Evolutionary conservation across 1,140 invertebrate species (phyloP), one percentile per base, ranked within the genome.

Genomic region (Trichonephila clavata): DNA sequence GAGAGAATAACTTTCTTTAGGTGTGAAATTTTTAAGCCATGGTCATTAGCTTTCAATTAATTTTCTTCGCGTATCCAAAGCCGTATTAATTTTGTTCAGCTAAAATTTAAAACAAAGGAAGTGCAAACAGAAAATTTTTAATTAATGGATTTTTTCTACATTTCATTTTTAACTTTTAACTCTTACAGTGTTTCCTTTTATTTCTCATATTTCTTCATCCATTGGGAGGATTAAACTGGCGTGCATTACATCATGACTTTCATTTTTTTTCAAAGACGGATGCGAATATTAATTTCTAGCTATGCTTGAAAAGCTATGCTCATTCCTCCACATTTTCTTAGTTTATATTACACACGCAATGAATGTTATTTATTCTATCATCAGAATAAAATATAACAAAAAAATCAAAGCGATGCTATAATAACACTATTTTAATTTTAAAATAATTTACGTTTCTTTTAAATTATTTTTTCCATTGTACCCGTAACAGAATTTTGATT

Each of bases 31-130:
- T 27, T 77, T 32, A 77, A 39, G 20, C 71, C 71, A 68, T 18
- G 71, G 71, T 77, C 27, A 27, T 77, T 77, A 77, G 27, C 27
- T 77, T 77, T 39, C 71, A 77, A 77, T 77, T 77, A 77, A 77
- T 77, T 77, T 77, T 77, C 71, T 77, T 77, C 27, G 32, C 3
- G 3, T 16, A 32, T 18, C 10, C 13, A 77, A 77, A 39, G 16
- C 71, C 27, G 7, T 32, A 77, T 77, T 77, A 39, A 77, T 77
- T 77, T 32, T 32, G 27, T 32, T 77, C 32, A 27, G 14, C 32
- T 77, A 77, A 77, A 39, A 20, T 77, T 27, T 77, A 32, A 77
- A 77, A 39, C 24, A 77, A 10, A 20, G 32, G 4, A 77, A 68
- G 65, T 13, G 24, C 27, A 68, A 68, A 68, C 24, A 4, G 16